Evolutionary conservation across 2,888 invertebrate genomes (phyloP).

Genomic region (Laspeyria flexula): DNA sequence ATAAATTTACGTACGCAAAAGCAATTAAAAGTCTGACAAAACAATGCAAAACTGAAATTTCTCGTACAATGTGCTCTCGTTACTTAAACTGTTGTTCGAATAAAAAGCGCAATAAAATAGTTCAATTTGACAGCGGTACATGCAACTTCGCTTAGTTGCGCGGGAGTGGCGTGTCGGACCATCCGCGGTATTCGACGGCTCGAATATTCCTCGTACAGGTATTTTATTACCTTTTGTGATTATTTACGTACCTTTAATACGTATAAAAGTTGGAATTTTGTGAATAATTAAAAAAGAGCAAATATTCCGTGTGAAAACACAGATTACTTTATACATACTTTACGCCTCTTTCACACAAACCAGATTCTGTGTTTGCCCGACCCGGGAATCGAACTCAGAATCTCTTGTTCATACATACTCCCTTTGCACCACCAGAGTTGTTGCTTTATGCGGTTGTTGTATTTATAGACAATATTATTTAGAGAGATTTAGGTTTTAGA

Average conservation of each 20-base stretch:
- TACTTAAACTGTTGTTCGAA: constrained; percentile 66
- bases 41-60: constrained; percentile 31
- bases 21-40: constrained; percentile 33
- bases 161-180: constrained; percentile 64
- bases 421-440: too few species aligned
- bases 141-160: constrained; percentile 81
- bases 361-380: too few species aligned
- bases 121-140: constrained; percentile 76
- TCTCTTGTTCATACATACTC: too few species aligned
- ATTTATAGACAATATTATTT: too few species aligned
- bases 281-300: neutral
- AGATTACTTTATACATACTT: too few species aligned
- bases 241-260: constrained; percentile 8
- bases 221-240: constrained; percentile 55
- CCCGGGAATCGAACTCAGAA: too few species aligned
- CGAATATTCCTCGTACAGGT: constrained; percentile 59
- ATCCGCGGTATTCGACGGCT: constrained; percentile 57
- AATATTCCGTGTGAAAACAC: too few species aligned
- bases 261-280: neutral
- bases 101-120: constrained; percentile 77
- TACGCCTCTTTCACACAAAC: too few species aligned
- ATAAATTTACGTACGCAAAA: constrained; percentile 8
- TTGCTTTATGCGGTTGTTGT: too few species aligned
- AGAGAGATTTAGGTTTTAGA: too few species aligned
- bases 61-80: constrained; percentile 57